Base-by-base conservation (phyloP, 2,797 vertebrate genomes). In the Erethizon dorsatum region DNA sequence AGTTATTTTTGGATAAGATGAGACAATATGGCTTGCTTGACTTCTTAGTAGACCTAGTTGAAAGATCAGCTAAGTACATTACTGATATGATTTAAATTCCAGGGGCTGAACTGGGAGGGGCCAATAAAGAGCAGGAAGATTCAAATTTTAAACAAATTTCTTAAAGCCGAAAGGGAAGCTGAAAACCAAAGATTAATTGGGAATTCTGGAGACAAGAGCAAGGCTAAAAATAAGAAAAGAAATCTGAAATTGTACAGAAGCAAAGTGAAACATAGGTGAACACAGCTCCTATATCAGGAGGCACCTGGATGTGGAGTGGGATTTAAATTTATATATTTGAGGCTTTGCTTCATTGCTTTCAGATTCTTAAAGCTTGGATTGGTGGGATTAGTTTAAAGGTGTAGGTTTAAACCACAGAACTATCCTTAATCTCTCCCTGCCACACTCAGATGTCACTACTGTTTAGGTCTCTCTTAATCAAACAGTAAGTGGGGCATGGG, bases 111-210 rank as follows among this genome's bases (percentile, higher is more conserved):
- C 45, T 45, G 18, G 8, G 45, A 26, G 26, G 56, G 24, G 18
- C 7, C 75, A 50, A 18, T 26, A 59, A 88, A 45, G 8, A 52
- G 17, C 63, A 82, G 52, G 33, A 73, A 88, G 33, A 88, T 59
- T 45, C 54, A 82, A 26, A 61, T 20, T 73, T 82, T 50, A 71
- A 82, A 61, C 33, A 63, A 71, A 88, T n/a, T 61, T 37, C 26
- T 82, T 93, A 57, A 87, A 88, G 50, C 33, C 54, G 7, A 63
- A 82, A 88, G 33, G n/a, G n/a, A 87, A 87, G 15, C 54, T 82
- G 41, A 33, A 52, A 82, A 82, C 31, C 57, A 37, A 69, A 47
- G 7, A 83, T 82, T 33, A 83, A 13, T 9, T 83, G 33, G 26
- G 26, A 82, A 82, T 82, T 85, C 54, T 73, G 33, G 13, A 88